Evolutionary conservation across 1,140 invertebrate genomes (phyloP).

Genomic region (Drosophila kohkoa): DNA sequence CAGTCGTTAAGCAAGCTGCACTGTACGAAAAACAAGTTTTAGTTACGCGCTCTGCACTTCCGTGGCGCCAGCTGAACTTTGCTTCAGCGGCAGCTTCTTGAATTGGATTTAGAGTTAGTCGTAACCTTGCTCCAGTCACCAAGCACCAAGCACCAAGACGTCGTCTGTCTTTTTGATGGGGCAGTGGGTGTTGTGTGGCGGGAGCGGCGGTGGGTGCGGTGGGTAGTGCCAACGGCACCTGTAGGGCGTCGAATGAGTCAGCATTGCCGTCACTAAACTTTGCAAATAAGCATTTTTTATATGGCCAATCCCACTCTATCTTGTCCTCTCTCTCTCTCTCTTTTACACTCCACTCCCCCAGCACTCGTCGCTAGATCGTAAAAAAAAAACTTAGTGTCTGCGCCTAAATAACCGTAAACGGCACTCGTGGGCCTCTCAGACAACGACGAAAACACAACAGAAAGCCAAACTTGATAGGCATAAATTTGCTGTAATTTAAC

Average conservation of each 20-base stretch:
- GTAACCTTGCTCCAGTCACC: slow-evolving; percentile 49
- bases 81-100: slow-evolving; percentile 34
- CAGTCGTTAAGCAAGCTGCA: slow-evolving; percentile 52
- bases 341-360: slow-evolving; percentile 8
- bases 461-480: slow-evolving; percentile 78
- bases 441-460: slow-evolving; percentile 38
- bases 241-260: slow-evolving; percentile 74
- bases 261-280: slow-evolving; percentile 75
- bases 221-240: slow-evolving; percentile 46
- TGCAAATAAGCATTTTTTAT: slow-evolving; percentile 83
- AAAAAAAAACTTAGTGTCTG: slow-evolving; percentile 72
- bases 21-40: slow-evolving; percentile 78
- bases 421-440: slow-evolving; percentile 66
- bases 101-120: slow-evolving; percentile 28
- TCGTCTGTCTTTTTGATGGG: slow-evolving; percentile 10
- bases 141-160: slow-evolving; percentile 18
- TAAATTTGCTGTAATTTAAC: slow-evolving; percentile 82
- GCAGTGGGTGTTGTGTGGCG: not conserved
- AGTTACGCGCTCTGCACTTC: slow-evolving; percentile 74
- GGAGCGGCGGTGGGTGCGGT: too few relatives aligned
- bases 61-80: slow-evolving; percentile 72
- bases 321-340: not conserved
- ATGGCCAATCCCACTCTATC: slow-evolving; percentile 52
- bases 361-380: slow-evolving; percentile 52
- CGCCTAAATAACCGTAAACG: slow-evolving; percentile 82